phyloP scores from a whole-genome alignment of 2,113 vertebrate species.

The Trochalopteron elliotii region DNA sequence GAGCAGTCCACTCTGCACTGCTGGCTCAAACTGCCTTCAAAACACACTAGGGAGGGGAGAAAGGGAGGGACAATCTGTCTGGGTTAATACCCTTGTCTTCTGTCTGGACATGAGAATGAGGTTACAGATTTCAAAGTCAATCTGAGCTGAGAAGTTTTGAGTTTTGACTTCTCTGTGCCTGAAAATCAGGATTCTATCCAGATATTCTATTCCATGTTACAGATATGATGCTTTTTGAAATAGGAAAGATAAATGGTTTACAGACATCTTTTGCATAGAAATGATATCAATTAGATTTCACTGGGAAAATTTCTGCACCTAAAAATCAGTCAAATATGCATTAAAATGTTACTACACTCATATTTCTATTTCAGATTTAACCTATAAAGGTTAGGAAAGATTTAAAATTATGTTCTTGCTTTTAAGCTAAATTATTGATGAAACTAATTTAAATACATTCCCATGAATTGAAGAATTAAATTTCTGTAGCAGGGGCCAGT shows the following conservation, averaged over 20 bases:
- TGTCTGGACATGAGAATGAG: not conserved
- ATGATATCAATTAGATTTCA: slow-evolving; percentile 64
- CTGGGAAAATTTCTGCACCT: slow-evolving; percentile 64
- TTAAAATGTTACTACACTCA: slow-evolving; percentile 59
- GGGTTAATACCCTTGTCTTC: not conserved
- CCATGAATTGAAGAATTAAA: slow-evolving; percentile 75
- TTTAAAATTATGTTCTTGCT: slow-evolving; percentile 61
- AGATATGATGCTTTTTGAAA: slow-evolving; percentile 46
- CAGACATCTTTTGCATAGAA: slow-evolving; percentile 67
- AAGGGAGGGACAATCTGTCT: not conserved
- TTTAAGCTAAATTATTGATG: slow-evolving; percentile 66
- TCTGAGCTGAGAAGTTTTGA: slow-evolving; percentile 7
- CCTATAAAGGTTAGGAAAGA: slow-evolving; percentile 59
- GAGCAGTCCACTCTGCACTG: not conserved
- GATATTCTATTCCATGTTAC: slow-evolving; percentile 11
- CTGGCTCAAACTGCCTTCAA: not conserved
- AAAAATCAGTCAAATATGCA: slow-evolving; percentile 62
- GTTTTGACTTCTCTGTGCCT: not conserved
- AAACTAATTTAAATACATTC: slow-evolving; percentile 69
- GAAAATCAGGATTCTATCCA: slow-evolving; percentile 21
- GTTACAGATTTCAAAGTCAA: not conserved
- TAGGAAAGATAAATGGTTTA: slow-evolving; percentile 59
- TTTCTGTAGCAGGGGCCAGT: slow-evolving; percentile 63
- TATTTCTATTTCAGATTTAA: slow-evolving; percentile 59
- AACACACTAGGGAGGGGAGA: not conserved